These are phyloP conservation scores for Cosmopolites sordidus DNA, from an alignment of 2,888 invertebrate species.

Conservation along the genomic window DNA sequence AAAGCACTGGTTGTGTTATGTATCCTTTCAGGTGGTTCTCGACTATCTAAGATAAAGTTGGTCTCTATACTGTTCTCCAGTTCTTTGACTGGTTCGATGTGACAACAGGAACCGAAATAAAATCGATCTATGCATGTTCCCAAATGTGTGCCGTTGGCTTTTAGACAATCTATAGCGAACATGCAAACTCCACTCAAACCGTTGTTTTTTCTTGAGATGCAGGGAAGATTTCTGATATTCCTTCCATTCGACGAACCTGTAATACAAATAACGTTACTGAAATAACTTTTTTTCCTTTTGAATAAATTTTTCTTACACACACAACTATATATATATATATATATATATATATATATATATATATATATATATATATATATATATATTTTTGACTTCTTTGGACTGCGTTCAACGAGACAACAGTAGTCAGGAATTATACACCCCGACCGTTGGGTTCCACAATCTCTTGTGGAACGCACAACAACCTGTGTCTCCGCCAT, in stretches of 20 bases:
- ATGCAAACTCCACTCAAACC: constrained; percentile 78
- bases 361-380: too few species aligned
- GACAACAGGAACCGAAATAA: constrained; percentile 91
- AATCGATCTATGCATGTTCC: constrained; percentile 91
- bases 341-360: too few species aligned
- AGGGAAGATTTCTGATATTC: constrained; percentile 85
- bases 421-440: too few species aligned
- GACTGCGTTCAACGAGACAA: too few species aligned
- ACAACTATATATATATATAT: too few species aligned
- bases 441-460: too few species aligned
- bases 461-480: too few species aligned
- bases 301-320: too few species aligned
- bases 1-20: constrained; percentile 30
- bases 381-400: too few species aligned
- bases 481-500: too few species aligned
- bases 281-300: too few species aligned
- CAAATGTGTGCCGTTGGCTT: constrained; percentile 84
- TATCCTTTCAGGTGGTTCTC: constrained; percentile 37
- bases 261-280: constrained; percentile 36
- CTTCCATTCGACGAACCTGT: constrained; percentile 70
- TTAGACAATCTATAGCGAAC: constrained; percentile 90
- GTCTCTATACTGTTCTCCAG: constrained; percentile 62
- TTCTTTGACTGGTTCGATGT: constrained; percentile 58
- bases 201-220: constrained; percentile 74
- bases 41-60: constrained; percentile 51